Evolutionary conservation across 2,797 vertebrate genomes (phyloP).

Genomic region (Coracias cyanogaster): DNA sequence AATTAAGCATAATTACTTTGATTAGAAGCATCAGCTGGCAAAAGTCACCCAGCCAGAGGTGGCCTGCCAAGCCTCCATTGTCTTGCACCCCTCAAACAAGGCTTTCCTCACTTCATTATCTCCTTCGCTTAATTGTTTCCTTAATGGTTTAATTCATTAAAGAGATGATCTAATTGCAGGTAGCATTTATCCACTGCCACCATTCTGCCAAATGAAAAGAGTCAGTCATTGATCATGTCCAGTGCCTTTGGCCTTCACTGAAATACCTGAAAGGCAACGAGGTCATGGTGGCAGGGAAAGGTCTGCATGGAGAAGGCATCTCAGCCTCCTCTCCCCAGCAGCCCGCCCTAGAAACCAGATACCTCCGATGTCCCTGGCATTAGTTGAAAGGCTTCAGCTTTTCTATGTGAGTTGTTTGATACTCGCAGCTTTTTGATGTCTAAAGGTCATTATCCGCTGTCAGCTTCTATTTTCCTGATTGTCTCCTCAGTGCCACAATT

Average conservation of each 20-base stretch:
- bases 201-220: neutral
- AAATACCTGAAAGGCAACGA: neutral
- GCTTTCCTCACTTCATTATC: neutral
- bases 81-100: neutral
- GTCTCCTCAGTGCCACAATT: neutral
- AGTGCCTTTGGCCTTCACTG: neutral
- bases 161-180: neutral
- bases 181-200: neutral
- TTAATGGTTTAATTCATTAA: constrained; percentile 14
- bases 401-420: neutral
- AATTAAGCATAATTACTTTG: neutral
- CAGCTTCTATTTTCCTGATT: neutral
- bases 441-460: neutral
- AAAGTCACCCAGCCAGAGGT: neutral
- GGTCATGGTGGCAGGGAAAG: neutral
- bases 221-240: neutral
- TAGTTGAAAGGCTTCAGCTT: neutral
- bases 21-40: neutral
- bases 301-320: neutral
- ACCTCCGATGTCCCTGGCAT: rapidly evolving
- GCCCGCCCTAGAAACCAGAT: neutral
- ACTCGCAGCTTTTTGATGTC: neutral
- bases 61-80: neutral
- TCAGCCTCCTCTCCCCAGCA: neutral
- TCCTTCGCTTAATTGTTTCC: neutral